Conservation (phyloP, 2,113 vertebrate species). For the Acanthochromis polyacanthus region DNA sequence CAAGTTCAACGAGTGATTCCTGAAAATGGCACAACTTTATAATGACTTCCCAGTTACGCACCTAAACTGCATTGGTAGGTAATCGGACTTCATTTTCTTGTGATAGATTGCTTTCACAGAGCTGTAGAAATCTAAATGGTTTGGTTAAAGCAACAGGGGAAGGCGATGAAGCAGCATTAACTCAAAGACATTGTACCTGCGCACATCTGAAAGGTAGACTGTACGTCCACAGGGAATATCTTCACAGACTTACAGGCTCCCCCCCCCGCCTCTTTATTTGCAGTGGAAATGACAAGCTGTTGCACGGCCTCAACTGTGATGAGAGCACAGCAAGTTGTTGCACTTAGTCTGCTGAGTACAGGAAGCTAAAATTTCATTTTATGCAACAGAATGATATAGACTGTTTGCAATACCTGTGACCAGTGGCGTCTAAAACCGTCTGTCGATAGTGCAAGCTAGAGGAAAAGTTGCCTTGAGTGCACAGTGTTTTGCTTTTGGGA, state of each 20-base stretch:
- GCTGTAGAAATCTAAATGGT: slow-evolving; percentile 22
- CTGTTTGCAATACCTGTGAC: slow-evolving; percentile 37
- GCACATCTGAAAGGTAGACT: slow-evolving; percentile 47
- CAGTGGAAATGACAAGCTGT: slow-evolving; percentile 46
- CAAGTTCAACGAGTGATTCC: slow-evolving; percentile 13
- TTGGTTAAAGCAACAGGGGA: slow-evolving; percentile 8
- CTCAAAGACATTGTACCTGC: slow-evolving; percentile 37
- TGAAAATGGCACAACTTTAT: slow-evolving; percentile 38
- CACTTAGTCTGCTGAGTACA: slow-evolving; percentile 13
- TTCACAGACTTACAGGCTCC: slow-evolving; percentile 17
- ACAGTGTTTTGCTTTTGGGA: neutral
- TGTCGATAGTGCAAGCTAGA: slow-evolving; percentile 46
- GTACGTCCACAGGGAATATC: slow-evolving; percentile 23
- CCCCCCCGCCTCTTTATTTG: slow-evolving; percentile 52
- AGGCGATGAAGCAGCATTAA: slow-evolving; percentile 34
- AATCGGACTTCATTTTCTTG: slow-evolving; percentile 50
- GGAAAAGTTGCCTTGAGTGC: neutral
- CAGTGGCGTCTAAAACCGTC: slow-evolving; percentile 48
- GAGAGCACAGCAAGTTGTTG: slow-evolving; percentile 33
- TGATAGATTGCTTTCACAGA: slow-evolving; percentile 37
- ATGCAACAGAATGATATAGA: slow-evolving; percentile 11
- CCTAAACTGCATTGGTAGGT: slow-evolving; percentile 34
- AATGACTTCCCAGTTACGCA: slow-evolving; percentile 43
- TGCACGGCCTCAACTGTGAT: slow-evolving; percentile 32
- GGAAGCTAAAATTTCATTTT: slow-evolving; percentile 51